Base-by-base conservation (phyloP, 2,888 invertebrate species). In the Empis stercorea region DNA sequence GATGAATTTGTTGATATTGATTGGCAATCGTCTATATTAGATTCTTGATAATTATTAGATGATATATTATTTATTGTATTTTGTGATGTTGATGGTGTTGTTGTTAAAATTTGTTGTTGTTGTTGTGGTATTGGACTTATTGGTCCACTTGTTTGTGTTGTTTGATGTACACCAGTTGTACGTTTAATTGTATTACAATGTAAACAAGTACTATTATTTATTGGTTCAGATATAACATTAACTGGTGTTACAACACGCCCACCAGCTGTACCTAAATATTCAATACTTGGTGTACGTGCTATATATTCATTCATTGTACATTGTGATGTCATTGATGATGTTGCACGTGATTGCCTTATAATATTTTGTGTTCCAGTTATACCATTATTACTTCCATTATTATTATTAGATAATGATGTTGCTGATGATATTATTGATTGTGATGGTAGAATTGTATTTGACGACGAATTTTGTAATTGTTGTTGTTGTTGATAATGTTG, bases 71-170 rank as follows among this genome's bases (percentile, higher is more conserved):
- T 43, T n/a, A n/a, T n/a, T n/a, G n/a, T n/a, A 15, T 17, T 42
- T 47, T 39, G 46, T 34, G 27, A 39, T n/a, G n/a, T n/a, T n/a
- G n/a, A n/a, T 30, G n/a, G 15, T 15, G 30, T 17, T 49, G n/a
- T 44, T 45, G 42, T 38, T 16, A 3, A 55, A 46, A 20, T 58
- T n/a, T 56, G 57, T 30, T 59, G n/a, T n/a, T n/a, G n/a, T n/a
- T n/a, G 58, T 46, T 63, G 56, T 11, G 68, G 67, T 5, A 68
- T 59, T 2, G 69, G 69, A 32, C 70, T 70, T 4, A 70, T 64
- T 0, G 70, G 70, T 0, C 69, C 70, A n/a, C 70, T 70, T 13
- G 68, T 69, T 49, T 70, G 70, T 1, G 70, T 70, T 4, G 69
- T 70, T 48, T 70, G 70, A 52, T 70, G 70, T 1, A 70, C 70